Evolutionary conservation across 2,797 vertebrate genomes (phyloP), one percentile per base, ranked within the genome.

Genomic region (Anabacerthia variegaticeps): DNA sequence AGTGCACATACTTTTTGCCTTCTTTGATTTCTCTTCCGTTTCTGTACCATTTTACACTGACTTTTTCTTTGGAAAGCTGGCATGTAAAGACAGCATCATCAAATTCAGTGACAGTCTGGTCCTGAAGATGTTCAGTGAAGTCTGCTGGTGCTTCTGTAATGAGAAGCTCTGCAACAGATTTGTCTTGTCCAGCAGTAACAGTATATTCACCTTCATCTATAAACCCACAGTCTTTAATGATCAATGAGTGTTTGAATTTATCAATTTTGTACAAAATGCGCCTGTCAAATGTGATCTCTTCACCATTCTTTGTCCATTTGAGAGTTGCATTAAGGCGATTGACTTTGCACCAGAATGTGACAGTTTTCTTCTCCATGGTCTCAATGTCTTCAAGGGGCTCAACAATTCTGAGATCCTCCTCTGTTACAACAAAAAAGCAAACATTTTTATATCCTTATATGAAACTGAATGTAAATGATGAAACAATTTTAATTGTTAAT

Each of bases 141-240:
- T 99, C 99, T 12, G 99, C 98, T 2, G 99, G 99, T 26, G 99
- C 99, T 97, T 99, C 99, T 56, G 99, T 99, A 95, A 99, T 99
- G 59, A 99, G 98, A 85, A 99, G 98, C 88, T 99, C 99, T 6
- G 99, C 99, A 2, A 98, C 98, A 59, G 99, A 98, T 97, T 99
- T 99, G 97, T 98, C 98, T 54, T 99, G 98, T 61, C 98, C 99
- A 39, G 99, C 99, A 58, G 98, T 97, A 51, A 98, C 99, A 3
- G 98, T 98, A 93, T 99, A 99, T 97, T 99, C 99, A 8, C 99
- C 99, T 97, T 99, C 99, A 72, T 99, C 99, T 48, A 98, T 97
- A 97, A 99, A 98, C 11, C 98, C 98, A 93, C 99, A 99, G 93
- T 99, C 99, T 96, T 99, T 99, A 95, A 99, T 98, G 86, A 98